phyloP scores from a whole-genome alignment of 1,140 invertebrate genomes.

The Saccostrea echinata region DNA sequence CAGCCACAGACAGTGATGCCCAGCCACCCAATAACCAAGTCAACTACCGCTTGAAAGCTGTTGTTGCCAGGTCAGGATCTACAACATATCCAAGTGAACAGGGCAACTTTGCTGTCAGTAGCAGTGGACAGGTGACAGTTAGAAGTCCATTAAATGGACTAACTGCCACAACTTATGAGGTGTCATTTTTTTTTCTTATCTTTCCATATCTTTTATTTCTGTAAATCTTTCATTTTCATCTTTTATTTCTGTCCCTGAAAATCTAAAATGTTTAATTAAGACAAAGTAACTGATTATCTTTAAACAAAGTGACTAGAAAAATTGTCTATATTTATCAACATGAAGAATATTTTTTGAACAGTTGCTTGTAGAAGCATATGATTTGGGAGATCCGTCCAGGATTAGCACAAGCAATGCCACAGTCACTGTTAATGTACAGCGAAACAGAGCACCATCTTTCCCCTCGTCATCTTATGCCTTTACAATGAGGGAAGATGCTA shows the following conservation, averaged over 20 bases:
- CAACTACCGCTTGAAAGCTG: slow-evolving; percentile 62
- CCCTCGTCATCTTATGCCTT: not conserved
- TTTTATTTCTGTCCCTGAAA: too few species aligned
- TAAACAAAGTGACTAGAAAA: too few species aligned
- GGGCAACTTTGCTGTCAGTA: slow-evolving; percentile 65
- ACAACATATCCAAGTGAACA: slow-evolving; percentile 37
- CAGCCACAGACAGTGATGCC: slow-evolving; percentile 39
- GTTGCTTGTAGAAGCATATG: slow-evolving; percentile 63
- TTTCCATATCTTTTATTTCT: not conserved
- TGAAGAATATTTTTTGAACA: slow-evolving; percentile 33
- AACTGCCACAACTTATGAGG: slow-evolving; percentile 54
- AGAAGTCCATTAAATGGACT: slow-evolving; percentile 55
- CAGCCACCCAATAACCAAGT: slow-evolving; percentile 66
- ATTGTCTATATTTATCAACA: too few species aligned
- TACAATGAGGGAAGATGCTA: not conserved
- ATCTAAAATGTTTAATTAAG: too few species aligned
- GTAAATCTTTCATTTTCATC: too few species aligned
- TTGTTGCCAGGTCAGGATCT: slow-evolving; percentile 17
- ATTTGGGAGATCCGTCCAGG: slow-evolving; percentile 50
- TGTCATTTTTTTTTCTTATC: slow-evolving; percentile 37
- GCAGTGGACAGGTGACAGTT: slow-evolving; percentile 62
- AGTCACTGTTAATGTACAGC: slow-evolving; percentile 88
- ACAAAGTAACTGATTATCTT: too few species aligned
- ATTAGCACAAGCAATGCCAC: slow-evolving; percentile 86
- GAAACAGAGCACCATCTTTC: slow-evolving; percentile 67